These are phyloP conservation scores for Chloromyia formosa DNA, from an alignment of 2,888 invertebrate species.

Conservation along the genomic window DNA sequence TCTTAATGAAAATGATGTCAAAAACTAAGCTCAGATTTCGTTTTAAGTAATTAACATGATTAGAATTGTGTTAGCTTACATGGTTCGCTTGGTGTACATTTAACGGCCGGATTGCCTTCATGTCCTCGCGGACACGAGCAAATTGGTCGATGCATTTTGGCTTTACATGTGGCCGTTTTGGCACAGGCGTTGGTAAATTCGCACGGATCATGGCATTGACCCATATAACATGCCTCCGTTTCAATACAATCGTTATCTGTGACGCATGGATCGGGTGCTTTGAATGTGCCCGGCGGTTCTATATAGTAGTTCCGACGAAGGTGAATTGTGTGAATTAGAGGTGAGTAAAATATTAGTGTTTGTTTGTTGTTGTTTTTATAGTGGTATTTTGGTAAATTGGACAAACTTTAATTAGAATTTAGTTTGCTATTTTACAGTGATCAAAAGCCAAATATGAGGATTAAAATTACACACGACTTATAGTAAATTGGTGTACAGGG, in stretches of 20 bases:
- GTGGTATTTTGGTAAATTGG: no score
- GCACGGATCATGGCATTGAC: constrained; percentile 83
- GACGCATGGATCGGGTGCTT: constrained; percentile 81
- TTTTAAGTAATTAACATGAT: no score
- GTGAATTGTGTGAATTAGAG: not conserved
- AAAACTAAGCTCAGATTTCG: not conserved
- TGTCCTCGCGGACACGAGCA: constrained; percentile 83
- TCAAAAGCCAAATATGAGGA: no score
- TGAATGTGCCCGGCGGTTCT: constrained; percentile 77
- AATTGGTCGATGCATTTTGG: constrained; percentile 83
- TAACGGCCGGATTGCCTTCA: constrained; percentile 83
- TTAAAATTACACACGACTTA: no score
- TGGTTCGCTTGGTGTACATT: constrained; percentile 79
- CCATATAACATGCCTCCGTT: constrained; percentile 84
- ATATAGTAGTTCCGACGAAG: constrained; percentile 53
- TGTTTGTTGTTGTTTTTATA: no score
- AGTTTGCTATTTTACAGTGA: no score
- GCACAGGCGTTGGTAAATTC: constrained; percentile 82
- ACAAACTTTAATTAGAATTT: no score
- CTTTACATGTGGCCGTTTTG: constrained; percentile 78
- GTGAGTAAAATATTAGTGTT: no score
- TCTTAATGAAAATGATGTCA: constrained; percentile 51
- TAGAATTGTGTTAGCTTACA: constrained; percentile 70
- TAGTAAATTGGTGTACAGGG: no score
- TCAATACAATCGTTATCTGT: constrained; percentile 86